Evolutionary conservation across 1,140 invertebrate genomes (phyloP).

Genomic region (Laupala kohalensis): DNA sequence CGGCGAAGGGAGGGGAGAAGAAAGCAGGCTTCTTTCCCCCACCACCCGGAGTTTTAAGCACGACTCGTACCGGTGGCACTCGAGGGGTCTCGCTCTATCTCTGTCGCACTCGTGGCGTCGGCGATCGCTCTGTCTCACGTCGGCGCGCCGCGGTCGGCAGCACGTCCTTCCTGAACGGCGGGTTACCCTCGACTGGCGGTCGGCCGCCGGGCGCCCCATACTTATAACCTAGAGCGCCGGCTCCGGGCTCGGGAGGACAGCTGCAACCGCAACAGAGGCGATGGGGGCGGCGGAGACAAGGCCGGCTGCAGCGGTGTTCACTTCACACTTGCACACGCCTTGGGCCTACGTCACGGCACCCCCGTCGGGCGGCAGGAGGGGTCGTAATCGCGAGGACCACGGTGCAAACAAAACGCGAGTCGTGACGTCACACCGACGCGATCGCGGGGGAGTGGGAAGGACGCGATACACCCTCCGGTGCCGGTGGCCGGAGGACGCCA

Average conservation of each 20-base stretch:
- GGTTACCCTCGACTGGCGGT: neutral
- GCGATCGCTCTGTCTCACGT: neutral
- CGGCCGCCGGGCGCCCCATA: neutral
- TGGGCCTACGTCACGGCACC: neutral
- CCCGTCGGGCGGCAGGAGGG: no score
- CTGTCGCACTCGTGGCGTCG: neutral
- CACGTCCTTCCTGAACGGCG: neutral
- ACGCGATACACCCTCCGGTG: no score
- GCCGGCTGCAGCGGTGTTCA: neutral
- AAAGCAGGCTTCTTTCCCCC: no score
- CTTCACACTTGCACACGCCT: neutral
- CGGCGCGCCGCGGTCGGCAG: no score
- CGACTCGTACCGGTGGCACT: no score
- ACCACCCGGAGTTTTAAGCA: no score
- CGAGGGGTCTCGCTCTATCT: no score
- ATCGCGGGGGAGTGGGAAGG: no score
- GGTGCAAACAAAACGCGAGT: neutral
- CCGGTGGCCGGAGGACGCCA: no score
- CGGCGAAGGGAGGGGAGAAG: no score
- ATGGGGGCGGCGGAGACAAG: no score
- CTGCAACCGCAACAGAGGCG: neutral
- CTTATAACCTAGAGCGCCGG: neutral
- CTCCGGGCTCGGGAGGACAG: neutral
- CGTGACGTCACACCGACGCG: neutral
- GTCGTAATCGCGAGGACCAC: no score